Evolutionary conservation across 2,797 vertebrate species (phyloP).

Genomic region (Tapera naevia): DNA sequence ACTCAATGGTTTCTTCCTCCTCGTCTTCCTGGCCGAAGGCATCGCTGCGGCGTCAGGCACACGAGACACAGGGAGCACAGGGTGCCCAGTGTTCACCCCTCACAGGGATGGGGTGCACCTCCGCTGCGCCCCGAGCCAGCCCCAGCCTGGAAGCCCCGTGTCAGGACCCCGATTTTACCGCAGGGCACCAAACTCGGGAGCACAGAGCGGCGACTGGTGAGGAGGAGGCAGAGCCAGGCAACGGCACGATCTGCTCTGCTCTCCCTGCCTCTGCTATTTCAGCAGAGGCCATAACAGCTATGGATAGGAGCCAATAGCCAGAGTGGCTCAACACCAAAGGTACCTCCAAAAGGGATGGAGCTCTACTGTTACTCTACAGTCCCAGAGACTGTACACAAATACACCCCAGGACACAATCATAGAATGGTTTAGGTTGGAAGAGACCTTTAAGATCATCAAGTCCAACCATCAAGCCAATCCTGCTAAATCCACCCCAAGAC

Average conservation of each 20-base stretch:
- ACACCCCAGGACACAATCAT: too few relatives aligned
- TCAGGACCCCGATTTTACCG: slow-evolving; percentile 75
- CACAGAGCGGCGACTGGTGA: slow-evolving; percentile 84
- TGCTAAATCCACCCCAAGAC: too few relatives aligned
- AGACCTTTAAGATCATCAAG: too few relatives aligned
- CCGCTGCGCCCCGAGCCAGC: slow-evolving; percentile 48
- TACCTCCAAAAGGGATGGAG: not conserved
- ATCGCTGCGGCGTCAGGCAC: not conserved
- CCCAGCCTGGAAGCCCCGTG: slow-evolving; percentile 65
- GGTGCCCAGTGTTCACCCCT: not conserved
- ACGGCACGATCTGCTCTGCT: slow-evolving; percentile 30
- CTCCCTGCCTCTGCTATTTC: not conserved
- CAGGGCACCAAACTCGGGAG: slow-evolving; percentile 72
- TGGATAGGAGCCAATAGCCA: slow-evolving; percentile 24
- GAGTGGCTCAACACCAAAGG: slow-evolving; percentile 27
- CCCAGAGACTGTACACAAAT: not conserved
- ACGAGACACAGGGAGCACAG: not conserved
- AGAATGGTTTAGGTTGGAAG: too few relatives aligned
- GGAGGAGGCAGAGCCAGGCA: slow-evolving; percentile 70
- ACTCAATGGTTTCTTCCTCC: not conserved
- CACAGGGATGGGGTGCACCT: not conserved
- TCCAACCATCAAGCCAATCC: too few relatives aligned
- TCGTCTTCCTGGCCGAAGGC: not conserved
- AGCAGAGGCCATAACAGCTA: not conserved
- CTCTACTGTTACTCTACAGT: not conserved